phyloP scores from a whole-genome alignment of 2,888 invertebrate species.

The Steinernema hermaphroditum region DNA sequence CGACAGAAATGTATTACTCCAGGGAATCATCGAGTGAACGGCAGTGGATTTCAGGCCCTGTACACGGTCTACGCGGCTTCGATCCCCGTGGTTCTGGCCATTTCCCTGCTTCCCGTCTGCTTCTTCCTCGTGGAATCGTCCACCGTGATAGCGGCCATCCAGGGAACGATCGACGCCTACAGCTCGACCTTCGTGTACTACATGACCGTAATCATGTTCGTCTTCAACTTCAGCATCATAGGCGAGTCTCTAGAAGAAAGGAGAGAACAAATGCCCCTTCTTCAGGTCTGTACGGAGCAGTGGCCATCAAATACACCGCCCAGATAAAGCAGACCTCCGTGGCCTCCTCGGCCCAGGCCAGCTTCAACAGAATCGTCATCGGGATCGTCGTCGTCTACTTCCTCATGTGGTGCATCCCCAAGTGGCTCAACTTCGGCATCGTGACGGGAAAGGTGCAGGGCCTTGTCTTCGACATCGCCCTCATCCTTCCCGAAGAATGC shows the following conservation, averaged over 20 bases:
- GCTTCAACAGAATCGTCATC: not conserved
- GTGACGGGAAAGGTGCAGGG: not conserved
- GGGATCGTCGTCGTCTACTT: constrained; percentile 16
- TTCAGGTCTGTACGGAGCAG: not conserved
- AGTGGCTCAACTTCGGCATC: not conserved
- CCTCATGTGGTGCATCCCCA: constrained; percentile 11
- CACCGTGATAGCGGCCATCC: not conserved
- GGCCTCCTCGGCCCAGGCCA: not conserved
- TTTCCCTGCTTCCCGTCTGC: constrained; percentile 1
- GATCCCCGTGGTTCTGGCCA: not conserved
- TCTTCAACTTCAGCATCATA: not conserved
- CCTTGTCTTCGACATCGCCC: not conserved
- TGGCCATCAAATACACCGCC: not conserved
- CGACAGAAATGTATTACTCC: not conserved
- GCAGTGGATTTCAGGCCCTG: not conserved
- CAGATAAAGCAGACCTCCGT: not conserved
- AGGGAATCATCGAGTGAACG: too few relatives aligned
- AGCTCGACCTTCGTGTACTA: not conserved
- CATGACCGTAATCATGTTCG: not conserved
- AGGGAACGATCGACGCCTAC: not conserved
- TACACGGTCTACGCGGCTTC: constrained; percentile 4
- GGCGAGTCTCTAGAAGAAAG: not conserved
- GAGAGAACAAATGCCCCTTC: not conserved
- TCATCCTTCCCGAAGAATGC: constrained; percentile 5
- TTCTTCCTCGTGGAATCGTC: not conserved